These are phyloP conservation scores for Apocrypta bakeri DNA, from an alignment of 1,140 invertebrate genomes.

Conservation along the genomic window DNA sequence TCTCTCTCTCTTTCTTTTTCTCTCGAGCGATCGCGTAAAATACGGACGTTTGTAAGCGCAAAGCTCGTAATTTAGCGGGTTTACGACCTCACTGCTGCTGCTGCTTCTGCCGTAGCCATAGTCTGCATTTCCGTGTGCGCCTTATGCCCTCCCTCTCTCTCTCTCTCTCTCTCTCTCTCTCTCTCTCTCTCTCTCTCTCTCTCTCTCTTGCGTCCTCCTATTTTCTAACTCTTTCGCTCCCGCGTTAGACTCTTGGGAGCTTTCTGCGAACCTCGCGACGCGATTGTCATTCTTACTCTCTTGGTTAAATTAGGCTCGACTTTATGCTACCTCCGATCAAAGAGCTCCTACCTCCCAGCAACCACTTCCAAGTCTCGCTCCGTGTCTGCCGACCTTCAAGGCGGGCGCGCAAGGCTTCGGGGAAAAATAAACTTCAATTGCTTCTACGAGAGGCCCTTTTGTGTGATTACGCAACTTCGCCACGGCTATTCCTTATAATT, in stretches of 20 bases:
- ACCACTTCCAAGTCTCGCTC: background rate
- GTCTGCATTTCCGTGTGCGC: constrained; percentile 54
- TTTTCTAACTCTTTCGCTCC: background rate
- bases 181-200: background rate
- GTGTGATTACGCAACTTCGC: background rate
- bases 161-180: background rate
- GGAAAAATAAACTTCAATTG: background rate
- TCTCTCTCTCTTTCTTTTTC: constrained; percentile 34
- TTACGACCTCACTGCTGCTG: constrained; percentile 53
- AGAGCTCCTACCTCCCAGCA: constrained; percentile 14
- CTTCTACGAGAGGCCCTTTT: background rate
- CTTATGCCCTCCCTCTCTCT: background rate
- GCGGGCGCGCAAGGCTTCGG: background rate
- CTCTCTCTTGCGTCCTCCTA: background rate
- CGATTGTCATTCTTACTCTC: constrained; percentile 53
- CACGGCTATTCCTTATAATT: background rate
- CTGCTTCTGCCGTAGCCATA: constrained; percentile 5
- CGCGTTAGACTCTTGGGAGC: constrained; percentile 44
- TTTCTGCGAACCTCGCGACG: constrained; percentile 54
- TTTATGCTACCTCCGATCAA: constrained; percentile 51
- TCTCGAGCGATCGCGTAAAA: constrained; percentile 55
- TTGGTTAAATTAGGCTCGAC: constrained; percentile 46
- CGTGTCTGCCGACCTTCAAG: background rate
- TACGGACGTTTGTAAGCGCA: constrained; percentile 57
- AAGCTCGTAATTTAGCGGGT: constrained; percentile 62